These are phyloP conservation scores for Oligia strigilis DNA, from an alignment of 2,888 invertebrate species.

Conservation along the genomic window DNA sequence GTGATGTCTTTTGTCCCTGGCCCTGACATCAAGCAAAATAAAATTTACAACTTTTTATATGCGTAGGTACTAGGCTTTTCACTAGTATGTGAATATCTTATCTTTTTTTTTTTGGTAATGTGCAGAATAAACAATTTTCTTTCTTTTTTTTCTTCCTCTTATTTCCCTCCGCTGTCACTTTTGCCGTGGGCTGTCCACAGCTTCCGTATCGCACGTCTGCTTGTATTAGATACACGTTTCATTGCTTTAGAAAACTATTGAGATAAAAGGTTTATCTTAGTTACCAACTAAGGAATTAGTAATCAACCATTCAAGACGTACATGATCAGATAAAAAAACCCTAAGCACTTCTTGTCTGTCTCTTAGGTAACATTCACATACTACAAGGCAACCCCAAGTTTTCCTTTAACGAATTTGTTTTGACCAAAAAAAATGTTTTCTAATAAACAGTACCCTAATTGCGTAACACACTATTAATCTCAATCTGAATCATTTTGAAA, in stretches of 20 bases:
- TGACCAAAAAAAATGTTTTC: background rate
- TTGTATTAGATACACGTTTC: conserved; percentile 34
- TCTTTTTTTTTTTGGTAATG: too few relatives aligned
- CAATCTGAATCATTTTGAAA: too few relatives aligned
- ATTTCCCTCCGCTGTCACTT: conserved; percentile 17
- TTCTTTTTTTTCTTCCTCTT: too few relatives aligned
- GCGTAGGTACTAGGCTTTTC: too few relatives aligned
- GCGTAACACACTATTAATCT: too few relatives aligned
- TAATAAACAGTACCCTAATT: background rate
- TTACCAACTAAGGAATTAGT: conserved; percentile 17
- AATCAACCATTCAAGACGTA: conserved; percentile 28
- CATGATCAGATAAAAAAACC: background rate
- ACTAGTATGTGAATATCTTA: too few relatives aligned
- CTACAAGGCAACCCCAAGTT: background rate
- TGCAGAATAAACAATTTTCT: too few relatives aligned
- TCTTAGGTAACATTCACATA: background rate
- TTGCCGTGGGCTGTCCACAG: background rate
- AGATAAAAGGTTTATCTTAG: conserved; percentile 17
- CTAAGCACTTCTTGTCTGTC: background rate
- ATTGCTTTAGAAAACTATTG: conserved; percentile 30
- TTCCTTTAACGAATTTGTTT: background rate
- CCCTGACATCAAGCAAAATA: too few relatives aligned
- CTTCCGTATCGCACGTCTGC: conserved; percentile 36
- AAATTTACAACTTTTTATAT: too few relatives aligned
- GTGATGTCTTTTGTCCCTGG: too few relatives aligned